phyloP scores from a whole-genome alignment of 2,888 invertebrate genomes.

The Limnephilus auricula region DNA sequence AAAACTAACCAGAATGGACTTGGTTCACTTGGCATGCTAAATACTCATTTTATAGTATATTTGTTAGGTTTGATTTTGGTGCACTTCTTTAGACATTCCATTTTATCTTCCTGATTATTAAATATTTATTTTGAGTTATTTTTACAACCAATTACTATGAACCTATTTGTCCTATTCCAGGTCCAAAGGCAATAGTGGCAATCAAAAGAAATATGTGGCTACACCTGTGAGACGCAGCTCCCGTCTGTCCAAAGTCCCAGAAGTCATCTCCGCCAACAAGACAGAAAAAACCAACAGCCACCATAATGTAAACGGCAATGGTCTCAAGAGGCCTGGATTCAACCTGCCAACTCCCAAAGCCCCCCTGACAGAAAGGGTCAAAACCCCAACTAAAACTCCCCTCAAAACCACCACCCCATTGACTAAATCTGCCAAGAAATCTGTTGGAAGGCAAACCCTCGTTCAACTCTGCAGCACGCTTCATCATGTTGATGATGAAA shows the following conservation, averaged over 20 bases:
- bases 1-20: no score
- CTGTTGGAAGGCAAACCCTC: constrained; percentile 54
- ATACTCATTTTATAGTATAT: no score
- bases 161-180: constrained; percentile 39
- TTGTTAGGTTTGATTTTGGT: no score
- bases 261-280: not conserved
- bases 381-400: constrained; percentile 16
- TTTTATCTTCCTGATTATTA: not conserved
- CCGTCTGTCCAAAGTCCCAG: constrained; percentile 53
- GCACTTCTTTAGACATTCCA: no score
- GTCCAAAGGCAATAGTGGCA: constrained; percentile 18
- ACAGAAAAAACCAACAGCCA: not conserved
- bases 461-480: constrained; percentile 63
- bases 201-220: constrained; percentile 59
- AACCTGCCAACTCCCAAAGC: constrained; percentile 40
- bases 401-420: constrained; percentile 27
- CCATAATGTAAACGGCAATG: not conserved
- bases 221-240: constrained; percentile 65
- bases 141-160: not conserved
- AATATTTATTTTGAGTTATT: not conserved
- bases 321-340: not conserved
- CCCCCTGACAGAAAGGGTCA: constrained; percentile 8
- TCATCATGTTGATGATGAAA: constrained; percentile 61
- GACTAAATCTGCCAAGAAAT: constrained; percentile 52
- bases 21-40: no score